Conservation (phyloP, 2,797 vertebrate genomes). For the Acridotheres tristis region DNA sequence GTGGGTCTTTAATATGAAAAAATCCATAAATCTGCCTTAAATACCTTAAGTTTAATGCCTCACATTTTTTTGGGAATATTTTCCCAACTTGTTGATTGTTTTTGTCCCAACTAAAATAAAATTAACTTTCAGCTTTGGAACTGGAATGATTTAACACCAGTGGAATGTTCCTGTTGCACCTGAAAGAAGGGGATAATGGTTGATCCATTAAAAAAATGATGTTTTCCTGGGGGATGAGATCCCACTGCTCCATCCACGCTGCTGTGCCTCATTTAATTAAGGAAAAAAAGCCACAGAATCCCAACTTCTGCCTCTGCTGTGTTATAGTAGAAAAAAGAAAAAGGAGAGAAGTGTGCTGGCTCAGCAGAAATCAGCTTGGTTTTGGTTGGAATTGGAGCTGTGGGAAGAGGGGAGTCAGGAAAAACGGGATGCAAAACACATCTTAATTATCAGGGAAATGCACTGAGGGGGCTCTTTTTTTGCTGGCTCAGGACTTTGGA, state of each 20-base stretch:
- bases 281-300: neutral
- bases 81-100: rapidly evolving
- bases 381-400: neutral
- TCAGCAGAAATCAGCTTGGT: neutral
- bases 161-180: neutral
- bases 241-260: neutral
- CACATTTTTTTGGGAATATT: rapidly evolving
- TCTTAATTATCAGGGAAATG: slow-evolving; percentile 23
- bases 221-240: neutral
- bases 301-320: neutral
- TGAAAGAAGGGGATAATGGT: neutral
- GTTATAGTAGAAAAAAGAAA: neutral
- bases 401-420: neutral
- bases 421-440: neutral
- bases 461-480: neutral
- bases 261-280: neutral
- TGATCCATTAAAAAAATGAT: neutral
- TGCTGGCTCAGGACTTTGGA: neutral
- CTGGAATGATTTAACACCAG: neutral
- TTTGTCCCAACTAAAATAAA: neutral
- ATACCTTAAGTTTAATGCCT: too few relatives aligned
- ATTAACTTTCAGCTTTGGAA: neutral
- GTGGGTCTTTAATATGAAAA: neutral
- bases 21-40: neutral
- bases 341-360: neutral